phyloP scores from a whole-genome alignment of 1,140 invertebrate genomes.

The Phthorimaea operculella region DNA sequence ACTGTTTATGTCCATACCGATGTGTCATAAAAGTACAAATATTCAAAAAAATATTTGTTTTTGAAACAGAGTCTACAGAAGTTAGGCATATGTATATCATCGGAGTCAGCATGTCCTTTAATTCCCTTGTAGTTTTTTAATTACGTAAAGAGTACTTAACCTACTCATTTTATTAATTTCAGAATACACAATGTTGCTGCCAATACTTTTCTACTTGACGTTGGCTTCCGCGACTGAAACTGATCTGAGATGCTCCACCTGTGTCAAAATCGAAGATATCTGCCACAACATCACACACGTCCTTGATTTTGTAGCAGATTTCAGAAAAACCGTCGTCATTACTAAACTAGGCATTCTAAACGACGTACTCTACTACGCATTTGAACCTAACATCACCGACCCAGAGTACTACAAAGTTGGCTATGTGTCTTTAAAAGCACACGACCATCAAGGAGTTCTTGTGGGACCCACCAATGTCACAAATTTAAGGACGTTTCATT shows the following conservation, averaged over 20 bases:
- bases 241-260: constrained; percentile 24
- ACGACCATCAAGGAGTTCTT: constrained; percentile 24
- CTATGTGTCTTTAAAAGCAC: constrained; percentile 38
- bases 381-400: constrained; percentile 46
- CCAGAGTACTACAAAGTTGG: constrained; percentile 48
- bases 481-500: constrained; percentile 50
- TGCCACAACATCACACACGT: constrained; percentile 45
- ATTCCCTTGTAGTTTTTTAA: neutral
- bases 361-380: constrained; percentile 45
- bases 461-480: constrained; percentile 29
- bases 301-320: constrained; percentile 45
- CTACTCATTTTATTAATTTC: neutral
- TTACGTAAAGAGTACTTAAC: neutral
- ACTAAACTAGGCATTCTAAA: constrained; percentile 38
- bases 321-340: constrained; percentile 40
- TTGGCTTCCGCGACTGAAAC: neutral
- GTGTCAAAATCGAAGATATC: constrained; percentile 31
- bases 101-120: neutral
- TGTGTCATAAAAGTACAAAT: no score
- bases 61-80: no score
- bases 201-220: neutral
- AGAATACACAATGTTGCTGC: neutral
- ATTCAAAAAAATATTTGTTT: no score
- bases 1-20: no score
- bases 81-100: neutral